phyloP scores from a whole-genome alignment of 2,113 vertebrate genomes.

The Misgurnus mizolepis region DNA sequence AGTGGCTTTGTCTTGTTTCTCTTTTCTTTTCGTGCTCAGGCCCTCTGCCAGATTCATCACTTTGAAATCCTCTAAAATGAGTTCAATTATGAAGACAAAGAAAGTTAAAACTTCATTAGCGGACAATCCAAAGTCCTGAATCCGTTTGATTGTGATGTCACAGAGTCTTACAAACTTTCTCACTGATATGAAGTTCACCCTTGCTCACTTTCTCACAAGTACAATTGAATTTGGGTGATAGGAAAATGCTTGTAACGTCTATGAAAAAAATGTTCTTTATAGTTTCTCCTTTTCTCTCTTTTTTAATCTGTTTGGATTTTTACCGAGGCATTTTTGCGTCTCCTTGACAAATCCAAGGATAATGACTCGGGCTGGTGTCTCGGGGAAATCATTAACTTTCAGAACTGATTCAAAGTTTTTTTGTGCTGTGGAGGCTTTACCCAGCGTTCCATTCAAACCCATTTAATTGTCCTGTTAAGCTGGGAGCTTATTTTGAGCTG shows the following conservation, averaged over 20 bases:
- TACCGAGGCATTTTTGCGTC: constrained; percentile 19
- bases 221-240: constrained; percentile 19
- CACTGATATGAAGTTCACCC: constrained; percentile 27
- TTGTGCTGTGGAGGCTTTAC: constrained; percentile 34
- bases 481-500: constrained; percentile 36
- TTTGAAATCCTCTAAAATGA: constrained; percentile 45
- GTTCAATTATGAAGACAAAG: constrained; percentile 50
- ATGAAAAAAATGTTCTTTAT: not conserved
- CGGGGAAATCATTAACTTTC: constrained; percentile 44
- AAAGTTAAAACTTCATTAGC: constrained; percentile 48
- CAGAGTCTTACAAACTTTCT: constrained; percentile 19
- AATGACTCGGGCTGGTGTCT: constrained; percentile 37
- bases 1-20: constrained; percentile 31
- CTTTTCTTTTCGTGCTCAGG: not conserved
- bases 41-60: constrained; percentile 28
- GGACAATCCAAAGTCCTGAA: constrained; percentile 7
- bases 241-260: not conserved
- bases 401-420: constrained; percentile 33
- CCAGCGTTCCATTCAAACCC: constrained; percentile 41
- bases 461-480: constrained; percentile 40
- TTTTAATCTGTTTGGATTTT: constrained; percentile 43
- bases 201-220: not conserved
- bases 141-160: constrained; percentile 37
- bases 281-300: constrained; percentile 21
- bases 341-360: constrained; percentile 46